Evolutionary conservation across 2,888 invertebrate genomes (phyloP).

Genomic region (Caenorhabditis imperialis): DNA sequence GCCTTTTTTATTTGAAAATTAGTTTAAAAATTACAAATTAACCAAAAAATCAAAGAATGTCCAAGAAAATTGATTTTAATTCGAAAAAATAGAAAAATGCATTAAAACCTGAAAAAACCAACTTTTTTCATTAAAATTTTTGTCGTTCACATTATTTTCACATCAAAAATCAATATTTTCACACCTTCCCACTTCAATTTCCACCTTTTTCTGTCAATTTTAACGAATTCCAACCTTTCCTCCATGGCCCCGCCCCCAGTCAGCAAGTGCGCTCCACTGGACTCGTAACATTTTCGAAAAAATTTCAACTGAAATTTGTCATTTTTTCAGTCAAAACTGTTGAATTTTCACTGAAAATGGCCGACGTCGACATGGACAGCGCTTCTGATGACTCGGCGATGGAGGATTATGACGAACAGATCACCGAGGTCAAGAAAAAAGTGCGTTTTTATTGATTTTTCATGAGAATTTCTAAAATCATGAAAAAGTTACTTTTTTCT

Average conservation of each 20-base stretch:
- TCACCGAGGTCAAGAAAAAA: conserved; percentile 29
- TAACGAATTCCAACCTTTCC: no score
- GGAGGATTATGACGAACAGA: conserved; percentile 43
- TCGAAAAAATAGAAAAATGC: no score
- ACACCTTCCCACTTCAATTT: no score
- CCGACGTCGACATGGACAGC: conserved; percentile 41
- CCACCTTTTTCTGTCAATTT: no score
- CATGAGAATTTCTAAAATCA: not conserved
- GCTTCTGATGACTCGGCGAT: conserved; percentile 33
- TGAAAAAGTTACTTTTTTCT: not conserved
- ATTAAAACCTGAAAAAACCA: no score
- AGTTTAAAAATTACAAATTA: no score
- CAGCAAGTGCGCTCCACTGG: conserved; percentile 33
- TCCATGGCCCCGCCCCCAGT: not conserved
- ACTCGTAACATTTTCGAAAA: conserved; percentile 30
- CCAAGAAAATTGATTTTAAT: no score
- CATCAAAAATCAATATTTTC: no score
- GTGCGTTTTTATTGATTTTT: conserved; percentile 9
- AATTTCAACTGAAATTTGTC: not conserved
- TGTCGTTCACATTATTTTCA: no score
- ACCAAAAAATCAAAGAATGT: no score
- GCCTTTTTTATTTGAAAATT: no score
- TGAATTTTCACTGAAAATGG: conserved; percentile 15
- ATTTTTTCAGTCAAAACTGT: not conserved
- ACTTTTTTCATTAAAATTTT: no score